Conservation (phyloP, 2,113 vertebrate species). For the Podarcis cretensis region DNA sequence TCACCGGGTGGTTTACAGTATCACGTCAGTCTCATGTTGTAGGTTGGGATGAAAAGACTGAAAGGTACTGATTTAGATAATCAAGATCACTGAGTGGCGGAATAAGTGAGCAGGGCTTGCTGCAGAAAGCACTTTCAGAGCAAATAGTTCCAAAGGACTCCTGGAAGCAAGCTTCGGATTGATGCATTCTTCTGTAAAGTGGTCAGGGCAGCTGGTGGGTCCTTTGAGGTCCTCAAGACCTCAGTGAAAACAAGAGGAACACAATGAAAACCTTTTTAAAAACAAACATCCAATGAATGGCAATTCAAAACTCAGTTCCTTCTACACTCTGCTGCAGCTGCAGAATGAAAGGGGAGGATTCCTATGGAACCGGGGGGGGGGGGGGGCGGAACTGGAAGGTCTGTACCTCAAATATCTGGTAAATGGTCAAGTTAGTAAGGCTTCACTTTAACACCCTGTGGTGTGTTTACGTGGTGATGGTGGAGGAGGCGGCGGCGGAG, state of each 20-base stretch:
- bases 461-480: constrained; percentile 60
- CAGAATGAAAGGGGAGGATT: background rate
- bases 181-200: background rate
- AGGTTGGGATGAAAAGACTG: background rate
- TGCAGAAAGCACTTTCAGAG: background rate
- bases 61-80: background rate
- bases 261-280: background rate
- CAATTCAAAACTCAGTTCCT: background rate
- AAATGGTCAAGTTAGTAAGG: no score
- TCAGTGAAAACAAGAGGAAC: background rate
- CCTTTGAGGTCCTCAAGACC: background rate
- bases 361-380: no score
- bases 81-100: background rate
- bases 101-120: no score
- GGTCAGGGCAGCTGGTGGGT: background rate
- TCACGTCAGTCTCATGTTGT: background rate
- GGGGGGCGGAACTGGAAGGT: no score
- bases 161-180: background rate
- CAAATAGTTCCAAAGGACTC: background rate
- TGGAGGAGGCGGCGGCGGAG: constrained; percentile 18
- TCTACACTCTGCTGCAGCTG: background rate
- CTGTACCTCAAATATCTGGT: no score
- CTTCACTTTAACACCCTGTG: no score
- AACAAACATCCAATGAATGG: background rate
- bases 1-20: no score